Base-by-base conservation (phyloP, 2,888 invertebrate genomes). In the Agrochola lychnidis region DNA sequence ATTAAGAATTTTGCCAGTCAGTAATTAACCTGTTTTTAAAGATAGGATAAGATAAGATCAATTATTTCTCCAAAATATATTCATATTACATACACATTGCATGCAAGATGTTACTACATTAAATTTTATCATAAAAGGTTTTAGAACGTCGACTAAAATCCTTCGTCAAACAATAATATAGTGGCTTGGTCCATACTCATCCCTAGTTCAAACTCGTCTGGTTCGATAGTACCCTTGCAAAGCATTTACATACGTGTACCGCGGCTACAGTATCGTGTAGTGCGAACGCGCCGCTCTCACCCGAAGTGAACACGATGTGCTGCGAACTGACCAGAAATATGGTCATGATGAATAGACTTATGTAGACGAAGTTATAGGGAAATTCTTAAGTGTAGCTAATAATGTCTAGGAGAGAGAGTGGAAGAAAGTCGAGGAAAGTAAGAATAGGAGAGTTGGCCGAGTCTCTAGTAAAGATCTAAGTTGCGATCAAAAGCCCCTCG, bases 271-370 rank as follows among this genome's bases (percentile, higher is more conserved):
- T 16, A n/a, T 45, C 57, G 12, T 16, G 59, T 56, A 45, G 30
- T 30, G 42, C n/a, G 61, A 70, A 69, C 61, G 51, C 56, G 62
- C 25, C 45, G 59, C 62, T 64, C 56, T 40, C 71, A 71, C 68
- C 48, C 53, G 40, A 71, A 62, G 69, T 66, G 40, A 56, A 59
- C 75, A 81, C 63, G 63, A 63, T 25, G 62, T 57, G 48, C 56
- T 7, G 45, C 19, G 12, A 36, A 25, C 66, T 48, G 71, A 80
- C 63, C 45, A 42, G 12, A 6, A 19, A 19, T 51, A 51, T 19
- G 19, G 19, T 51, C 19, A 51, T 51, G 51, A 51, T 51, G 48
- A 48, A 19, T 48, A 48, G 16, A 48, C 48, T 51, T 51, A 19
- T 48, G 19, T 19, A 51, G 19, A 51, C 19, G 51, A 19, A 51